Base-by-base conservation (phyloP, 2,113 vertebrate genomes). In the Osmerus mordax region DNA sequence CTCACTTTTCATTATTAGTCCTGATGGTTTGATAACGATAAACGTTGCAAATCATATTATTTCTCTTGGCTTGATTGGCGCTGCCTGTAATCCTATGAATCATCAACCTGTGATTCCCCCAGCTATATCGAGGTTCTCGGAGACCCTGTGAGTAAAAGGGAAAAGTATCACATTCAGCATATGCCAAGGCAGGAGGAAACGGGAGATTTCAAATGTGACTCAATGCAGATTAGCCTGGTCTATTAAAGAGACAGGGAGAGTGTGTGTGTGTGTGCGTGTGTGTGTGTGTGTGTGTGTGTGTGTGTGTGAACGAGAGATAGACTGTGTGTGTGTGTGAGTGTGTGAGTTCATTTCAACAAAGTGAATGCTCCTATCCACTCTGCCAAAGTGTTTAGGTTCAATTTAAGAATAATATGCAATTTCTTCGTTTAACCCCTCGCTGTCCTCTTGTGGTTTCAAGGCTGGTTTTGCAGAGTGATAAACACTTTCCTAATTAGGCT, bases 401-500 rank as follows among this genome's bases (percentile, higher is more conserved):
- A 41, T 19, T 47, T 61, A 62, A 47, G 16, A 32, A 66, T 54
- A 62, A 62, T 36, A 53, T 54, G 71, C 71, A 68, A 60, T 47
- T 47, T 47, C 53, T 63, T 41, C 59, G 29, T 70, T 65, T 65
- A 67, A 28, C 41, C 66, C 28, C 12, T 59, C 13, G 65, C 29
- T 65, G 61, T 77, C 58, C 69, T 47, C 41, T 72, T 79, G 61
- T 72, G 62, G 68, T 71, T 75, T 23, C 56, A 61, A 68, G 65
- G 62, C 71, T 73, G 67, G 72, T 69, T 71, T 69, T 71, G 51
- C 52, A 63, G 58, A 53, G 23, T 76, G 71, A 65, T 69, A 67
- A 76, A 81, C 53, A 74, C 59, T 56, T 36, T 32, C 25, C 53
- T 68, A 77, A 74, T 74, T 70, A 74, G 53, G 67, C 58, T 53